These are phyloP conservation scores for Orchestes rusci DNA, from an alignment of 2,888 invertebrate species.

Conservation along the genomic window DNA sequence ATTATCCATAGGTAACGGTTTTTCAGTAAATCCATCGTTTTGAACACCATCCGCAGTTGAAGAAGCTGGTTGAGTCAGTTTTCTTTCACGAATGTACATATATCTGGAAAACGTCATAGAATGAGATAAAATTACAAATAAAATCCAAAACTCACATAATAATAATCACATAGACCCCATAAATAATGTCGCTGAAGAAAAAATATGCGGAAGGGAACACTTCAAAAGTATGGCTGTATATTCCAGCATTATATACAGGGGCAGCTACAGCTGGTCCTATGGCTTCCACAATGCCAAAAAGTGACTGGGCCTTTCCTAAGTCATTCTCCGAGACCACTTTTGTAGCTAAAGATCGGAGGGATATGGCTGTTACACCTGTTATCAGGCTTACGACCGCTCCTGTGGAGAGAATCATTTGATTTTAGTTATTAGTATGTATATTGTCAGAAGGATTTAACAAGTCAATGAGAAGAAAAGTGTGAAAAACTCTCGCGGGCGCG, in stretches of 20 bases:
- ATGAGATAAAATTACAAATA: slow-evolving; percentile 1
- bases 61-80: slow-evolving; percentile 6
- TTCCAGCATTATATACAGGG: slow-evolving; percentile 49
- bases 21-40: slow-evolving; percentile 12
- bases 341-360: slow-evolving; percentile 40
- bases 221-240: slow-evolving; percentile 48
- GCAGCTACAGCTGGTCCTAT: slow-evolving; percentile 50
- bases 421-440: not conserved
- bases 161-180: slow-evolving; percentile 25
- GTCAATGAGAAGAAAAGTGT: no score
- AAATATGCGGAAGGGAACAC: slow-evolving; percentile 52
- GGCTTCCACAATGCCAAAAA: slow-evolving; percentile 55
- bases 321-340: slow-evolving; percentile 41
- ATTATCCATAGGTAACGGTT: slow-evolving; percentile 25
- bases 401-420: slow-evolving; percentile 6
- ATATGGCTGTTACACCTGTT: slow-evolving; percentile 38
- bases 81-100: slow-evolving; percentile 26
- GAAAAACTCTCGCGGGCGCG: no score
- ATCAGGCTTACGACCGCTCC: slow-evolving; percentile 38
- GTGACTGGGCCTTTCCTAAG: slow-evolving; percentile 46
- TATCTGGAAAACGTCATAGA: slow-evolving; percentile 21
- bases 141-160: slow-evolving; percentile 31
- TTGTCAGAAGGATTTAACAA: no score
- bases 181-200: slow-evolving; percentile 44
- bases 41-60: slow-evolving; percentile 9